phyloP scores from a whole-genome alignment of 2,113 vertebrate species.

The Pseudorasbora parva region DNA sequence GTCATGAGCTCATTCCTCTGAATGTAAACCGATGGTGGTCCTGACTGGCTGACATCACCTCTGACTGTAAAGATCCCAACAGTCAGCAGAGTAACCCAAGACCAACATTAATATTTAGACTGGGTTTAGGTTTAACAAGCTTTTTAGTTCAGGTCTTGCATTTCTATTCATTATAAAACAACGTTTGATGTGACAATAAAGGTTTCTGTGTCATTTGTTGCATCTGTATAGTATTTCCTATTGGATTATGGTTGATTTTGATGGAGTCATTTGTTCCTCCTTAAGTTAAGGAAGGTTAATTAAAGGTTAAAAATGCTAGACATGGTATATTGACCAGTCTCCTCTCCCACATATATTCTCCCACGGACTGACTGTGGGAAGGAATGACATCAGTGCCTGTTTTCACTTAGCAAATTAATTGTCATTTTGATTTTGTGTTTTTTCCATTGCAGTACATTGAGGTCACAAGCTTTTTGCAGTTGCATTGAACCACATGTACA shows the following conservation, averaged over 20 bases:
- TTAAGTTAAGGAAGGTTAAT: slow-evolving; percentile 39
- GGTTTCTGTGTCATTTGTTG: neutral
- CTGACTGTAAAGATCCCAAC: slow-evolving; percentile 27
- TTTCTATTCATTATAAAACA: neutral
- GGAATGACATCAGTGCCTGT: slow-evolving; percentile 39
- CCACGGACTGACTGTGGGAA: slow-evolving; percentile 23
- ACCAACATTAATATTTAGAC: neutral
- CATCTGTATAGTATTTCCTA: neutral
- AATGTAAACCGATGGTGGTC: slow-evolving; percentile 10
- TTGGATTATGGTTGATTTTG: neutral
- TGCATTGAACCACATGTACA: neutral
- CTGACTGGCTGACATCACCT: slow-evolving; percentile 27
- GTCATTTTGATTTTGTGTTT: neutral
- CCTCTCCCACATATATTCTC: slow-evolving; percentile 44
- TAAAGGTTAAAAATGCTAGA: slow-evolving; percentile 34
- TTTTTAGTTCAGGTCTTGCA: neutral
- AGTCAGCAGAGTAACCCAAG: neutral
- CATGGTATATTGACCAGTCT: slow-evolving; percentile 25
- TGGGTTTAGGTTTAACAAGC: neutral
- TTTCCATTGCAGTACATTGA: neutral
- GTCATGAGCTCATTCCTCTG: slow-evolving; percentile 40
- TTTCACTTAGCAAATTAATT: slow-evolving; percentile 30
- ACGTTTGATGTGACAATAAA: neutral
- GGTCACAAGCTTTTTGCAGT: neutral
- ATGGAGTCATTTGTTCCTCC: neutral